Evolutionary conservation across 2,888 invertebrate genomes (phyloP).

Genomic region (Amblyteles armatorius): DNA sequence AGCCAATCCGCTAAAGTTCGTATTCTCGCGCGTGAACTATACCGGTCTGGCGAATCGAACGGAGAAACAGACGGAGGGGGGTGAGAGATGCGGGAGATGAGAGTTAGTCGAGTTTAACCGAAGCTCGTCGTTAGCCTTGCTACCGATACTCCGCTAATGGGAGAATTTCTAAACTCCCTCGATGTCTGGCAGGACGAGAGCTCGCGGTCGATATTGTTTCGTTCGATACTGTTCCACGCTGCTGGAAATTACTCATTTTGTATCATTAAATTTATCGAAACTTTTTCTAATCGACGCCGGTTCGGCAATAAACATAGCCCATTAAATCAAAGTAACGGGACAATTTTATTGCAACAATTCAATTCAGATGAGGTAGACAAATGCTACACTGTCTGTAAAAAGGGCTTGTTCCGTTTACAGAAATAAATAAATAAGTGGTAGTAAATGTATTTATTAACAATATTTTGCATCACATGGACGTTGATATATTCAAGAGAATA

Average conservation of each 20-base stretch:
- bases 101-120: constrained; percentile 8
- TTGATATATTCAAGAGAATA: too few species aligned
- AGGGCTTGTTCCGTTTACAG: too few species aligned
- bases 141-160: constrained; percentile 12
- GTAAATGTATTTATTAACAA: too few species aligned
- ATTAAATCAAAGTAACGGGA: neutral
- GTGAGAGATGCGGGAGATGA: neutral
- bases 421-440: too few species aligned
- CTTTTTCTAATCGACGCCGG: neutral
- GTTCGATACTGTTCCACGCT: neutral
- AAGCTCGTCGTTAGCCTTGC: neutral
- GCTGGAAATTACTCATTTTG: neutral
- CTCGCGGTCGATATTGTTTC: neutral
- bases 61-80: neutral
- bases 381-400: too few species aligned
- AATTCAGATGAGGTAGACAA: too few species aligned
- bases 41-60: neutral
- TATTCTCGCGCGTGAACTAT: constrained; percentile 6
- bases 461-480: too few species aligned
- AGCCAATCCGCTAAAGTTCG: constrained; percentile 37
- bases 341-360: too few species aligned
- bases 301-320: neutral
- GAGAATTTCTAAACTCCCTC: neutral
- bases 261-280: neutral
- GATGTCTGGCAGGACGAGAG: neutral